Percentiles rank a stretch among this genome's conserved stretches.
Conservation (phyloP, 2,797 vertebrate genomes). For the Coluber constrictor region DNA sequence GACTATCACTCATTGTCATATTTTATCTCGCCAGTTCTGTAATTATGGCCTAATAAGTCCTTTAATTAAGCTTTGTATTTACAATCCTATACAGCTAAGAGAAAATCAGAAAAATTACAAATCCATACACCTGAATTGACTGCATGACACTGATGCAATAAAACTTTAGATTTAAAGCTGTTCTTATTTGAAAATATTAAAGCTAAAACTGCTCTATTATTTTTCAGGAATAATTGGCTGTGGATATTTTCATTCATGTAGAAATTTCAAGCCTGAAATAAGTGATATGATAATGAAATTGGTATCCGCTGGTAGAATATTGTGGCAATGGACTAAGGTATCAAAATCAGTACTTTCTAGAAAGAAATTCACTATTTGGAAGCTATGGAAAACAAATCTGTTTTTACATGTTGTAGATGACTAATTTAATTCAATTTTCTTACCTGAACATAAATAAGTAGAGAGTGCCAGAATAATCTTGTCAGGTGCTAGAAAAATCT, state of each 20-base stretch:
- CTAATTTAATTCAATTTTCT: not conserved
- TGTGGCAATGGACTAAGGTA: slow-evolving; percentile 80
- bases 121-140: not conserved
- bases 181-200: not conserved
- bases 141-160: not conserved
- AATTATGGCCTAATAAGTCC: not conserved
- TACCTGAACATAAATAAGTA: not conserved
- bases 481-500: not conserved
- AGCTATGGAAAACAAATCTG: not conserved
- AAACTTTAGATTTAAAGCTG: not conserved
- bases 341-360: not conserved
- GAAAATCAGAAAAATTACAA: not conserved
- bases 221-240: slow-evolving; percentile 73
- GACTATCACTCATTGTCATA: not conserved
- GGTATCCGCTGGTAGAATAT: slow-evolving; percentile 66
- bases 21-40: not conserved
- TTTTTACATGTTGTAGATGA: not conserved
- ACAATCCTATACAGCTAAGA: not conserved
- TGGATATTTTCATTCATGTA: slow-evolving; percentile 74
- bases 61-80: not conserved
- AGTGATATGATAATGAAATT: slow-evolving; percentile 65
- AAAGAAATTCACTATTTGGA: not conserved
- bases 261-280: slow-evolving; percentile 67
- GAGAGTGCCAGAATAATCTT: not conserved
- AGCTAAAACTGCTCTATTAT: slow-evolving; percentile 17